Conservation (phyloP, 2,797 vertebrate species). For the Bradypodion ventrale region DNA sequence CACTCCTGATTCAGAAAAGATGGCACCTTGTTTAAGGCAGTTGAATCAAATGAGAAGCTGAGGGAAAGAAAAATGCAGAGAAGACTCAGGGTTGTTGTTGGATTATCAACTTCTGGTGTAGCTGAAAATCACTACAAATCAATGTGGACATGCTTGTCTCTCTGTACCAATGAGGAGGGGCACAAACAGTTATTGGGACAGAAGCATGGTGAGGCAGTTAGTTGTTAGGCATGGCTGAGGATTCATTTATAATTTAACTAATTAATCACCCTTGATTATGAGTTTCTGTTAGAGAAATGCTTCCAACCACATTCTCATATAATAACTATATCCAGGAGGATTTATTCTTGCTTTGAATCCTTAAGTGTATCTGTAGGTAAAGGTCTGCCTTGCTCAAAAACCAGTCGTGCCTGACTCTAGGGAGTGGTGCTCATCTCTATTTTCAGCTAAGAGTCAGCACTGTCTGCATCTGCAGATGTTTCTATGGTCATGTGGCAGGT, state of each 20-base stretch:
- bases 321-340: too few relatives aligned
- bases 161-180: not conserved
- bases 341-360: not conserved
- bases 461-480: too few relatives aligned
- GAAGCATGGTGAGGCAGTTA: not conserved
- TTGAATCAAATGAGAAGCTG: not conserved
- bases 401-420: too few relatives aligned
- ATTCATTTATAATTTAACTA: too few relatives aligned
- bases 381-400: too few relatives aligned
- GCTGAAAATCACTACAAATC: not conserved
- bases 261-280: not conserved
- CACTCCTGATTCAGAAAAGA: not conserved
- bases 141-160: not conserved
- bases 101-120: not conserved
- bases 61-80: not conserved
- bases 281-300: not conserved
- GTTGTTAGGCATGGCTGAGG: too few relatives aligned
- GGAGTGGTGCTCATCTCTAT: too few relatives aligned
- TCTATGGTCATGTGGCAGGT: too few relatives aligned
- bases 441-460: too few relatives aligned
- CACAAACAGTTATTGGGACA: not conserved
- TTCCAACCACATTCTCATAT: not conserved
- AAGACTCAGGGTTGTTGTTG: not conserved
- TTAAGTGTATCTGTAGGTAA: too few relatives aligned
- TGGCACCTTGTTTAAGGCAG: not conserved